Percentiles rank a stretch among this genome's conserved stretches.
phyloP scores from a whole-genome alignment of 1,140 invertebrate genomes.

The Drosophila oshimai region DNA sequence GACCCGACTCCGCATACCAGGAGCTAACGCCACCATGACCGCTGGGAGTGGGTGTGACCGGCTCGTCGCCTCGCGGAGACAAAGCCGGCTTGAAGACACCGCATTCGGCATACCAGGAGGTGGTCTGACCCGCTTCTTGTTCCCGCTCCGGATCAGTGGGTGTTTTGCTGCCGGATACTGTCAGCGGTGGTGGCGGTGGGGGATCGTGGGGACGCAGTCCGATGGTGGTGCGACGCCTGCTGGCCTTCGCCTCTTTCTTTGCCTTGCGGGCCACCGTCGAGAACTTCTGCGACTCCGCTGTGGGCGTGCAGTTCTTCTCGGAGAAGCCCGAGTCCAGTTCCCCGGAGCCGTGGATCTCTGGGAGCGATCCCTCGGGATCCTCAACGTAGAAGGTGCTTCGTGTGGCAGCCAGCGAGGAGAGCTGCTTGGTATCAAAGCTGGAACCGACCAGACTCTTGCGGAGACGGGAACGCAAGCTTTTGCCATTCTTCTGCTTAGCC shows the following conservation, averaged over 20 bases:
- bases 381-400: conserved; percentile 87
- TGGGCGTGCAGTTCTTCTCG: conserved; percentile 59
- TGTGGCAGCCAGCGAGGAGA: conserved; percentile 69
- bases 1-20: conserved; percentile 87
- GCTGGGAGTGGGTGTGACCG: conserved; percentile 51
- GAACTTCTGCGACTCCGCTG: conserved; percentile 59
- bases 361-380: conserved; percentile 76
- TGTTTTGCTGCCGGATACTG: conserved; percentile 14
- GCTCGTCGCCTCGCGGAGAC: conserved; percentile 21
- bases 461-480: conserved; percentile 83
- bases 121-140: conserved; percentile 9
- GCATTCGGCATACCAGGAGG: conserved; percentile 84
- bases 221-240: conserved; percentile 64
- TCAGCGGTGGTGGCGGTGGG: conserved; percentile 78
- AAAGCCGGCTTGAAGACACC: conserved; percentile 82
- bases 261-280: conserved; percentile 59
- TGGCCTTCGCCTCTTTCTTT: conserved; percentile 64
- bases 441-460: conserved; percentile 83
- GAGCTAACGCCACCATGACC: conserved; percentile 65
- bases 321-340: conserved; percentile 85
- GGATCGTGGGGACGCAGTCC: conserved; percentile 76
- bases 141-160: neutral
- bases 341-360: conserved; percentile 77
- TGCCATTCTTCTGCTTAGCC: conserved; percentile 83
- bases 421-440: conserved; percentile 82